Evolutionary conservation across 2,113 vertebrate species (phyloP).

Genomic region (Paedocypris sp.): DNA sequence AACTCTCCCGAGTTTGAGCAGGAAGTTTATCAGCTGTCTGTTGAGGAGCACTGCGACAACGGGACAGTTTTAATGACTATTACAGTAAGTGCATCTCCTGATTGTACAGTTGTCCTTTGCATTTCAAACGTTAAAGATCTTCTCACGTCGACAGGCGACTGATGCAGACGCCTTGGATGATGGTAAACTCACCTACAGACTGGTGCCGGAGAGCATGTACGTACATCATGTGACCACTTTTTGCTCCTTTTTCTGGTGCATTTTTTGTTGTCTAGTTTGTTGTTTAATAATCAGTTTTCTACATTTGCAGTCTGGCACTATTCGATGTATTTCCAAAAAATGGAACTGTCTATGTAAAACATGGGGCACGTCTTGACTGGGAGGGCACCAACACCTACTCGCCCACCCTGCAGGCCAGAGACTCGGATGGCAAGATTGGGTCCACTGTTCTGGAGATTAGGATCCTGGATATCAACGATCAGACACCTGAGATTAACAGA

Average conservation of each 20-base stretch:
- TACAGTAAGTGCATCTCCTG: slow-evolving; percentile 52
- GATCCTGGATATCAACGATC: slow-evolving; percentile 74
- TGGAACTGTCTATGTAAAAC: slow-evolving; percentile 60
- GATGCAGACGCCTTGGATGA: slow-evolving; percentile 70
- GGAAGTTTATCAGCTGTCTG: slow-evolving; percentile 47
- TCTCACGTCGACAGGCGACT: slow-evolving; percentile 58
- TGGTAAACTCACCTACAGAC: slow-evolving; percentile 67
- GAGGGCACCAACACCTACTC: slow-evolving; percentile 65
- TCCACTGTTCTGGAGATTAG: slow-evolving; percentile 65
- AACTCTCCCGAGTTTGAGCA: slow-evolving; percentile 67
- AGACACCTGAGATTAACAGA: slow-evolving; percentile 47
- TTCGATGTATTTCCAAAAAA: slow-evolving; percentile 57
- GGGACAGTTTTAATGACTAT: slow-evolving; percentile 53
- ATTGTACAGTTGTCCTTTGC: background rate
- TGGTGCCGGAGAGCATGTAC: slow-evolving; percentile 75
- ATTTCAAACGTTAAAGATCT: background rate
- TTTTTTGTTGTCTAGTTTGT: background rate
- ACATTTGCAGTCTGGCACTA: slow-evolving; percentile 45
- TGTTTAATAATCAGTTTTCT: background rate
- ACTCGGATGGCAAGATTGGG: slow-evolving; percentile 48
- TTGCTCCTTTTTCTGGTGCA: background rate
- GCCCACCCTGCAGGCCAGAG: slow-evolving; percentile 73
- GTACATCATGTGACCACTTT: slow-evolving; percentile 19
- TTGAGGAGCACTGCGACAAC: slow-evolving; percentile 60
- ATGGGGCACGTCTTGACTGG: slow-evolving; percentile 60